phyloP scores from a whole-genome alignment of 2,888 invertebrate genomes.

The Xestia sexstrigata region DNA sequence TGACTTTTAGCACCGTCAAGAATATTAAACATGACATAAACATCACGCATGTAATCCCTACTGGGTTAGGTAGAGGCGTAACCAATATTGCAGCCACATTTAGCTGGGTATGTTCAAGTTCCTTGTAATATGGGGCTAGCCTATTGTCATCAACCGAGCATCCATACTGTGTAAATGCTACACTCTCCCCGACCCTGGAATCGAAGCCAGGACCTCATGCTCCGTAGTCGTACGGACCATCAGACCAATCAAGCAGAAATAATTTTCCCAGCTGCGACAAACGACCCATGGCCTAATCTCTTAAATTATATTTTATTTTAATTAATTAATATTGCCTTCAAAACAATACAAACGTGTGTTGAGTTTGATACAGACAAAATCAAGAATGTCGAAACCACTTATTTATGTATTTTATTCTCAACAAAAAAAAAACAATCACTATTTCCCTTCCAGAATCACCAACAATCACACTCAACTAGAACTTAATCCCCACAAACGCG shows the following conservation, averaged over 20 bases:
- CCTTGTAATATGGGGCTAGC: neutral
- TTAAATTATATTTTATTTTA: neutral
- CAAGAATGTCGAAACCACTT: too few species aligned
- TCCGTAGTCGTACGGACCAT: neutral
- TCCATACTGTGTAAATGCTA: neutral
- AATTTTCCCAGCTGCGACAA: neutral
- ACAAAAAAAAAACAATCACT: neutral
- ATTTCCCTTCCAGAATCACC: neutral
- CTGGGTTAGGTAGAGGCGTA: neutral
- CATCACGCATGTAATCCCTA: neutral
- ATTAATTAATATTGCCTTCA: neutral
- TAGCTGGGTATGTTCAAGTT: neutral
- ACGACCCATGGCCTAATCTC: neutral
- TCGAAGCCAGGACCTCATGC: neutral
- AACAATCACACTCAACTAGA: neutral
- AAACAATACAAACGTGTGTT: neutral
- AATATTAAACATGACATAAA: neutral
- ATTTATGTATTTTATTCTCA: neutral
- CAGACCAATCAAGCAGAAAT: neutral
- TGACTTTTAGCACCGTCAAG: too few species aligned
- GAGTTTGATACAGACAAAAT: neutral
- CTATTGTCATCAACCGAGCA: neutral
- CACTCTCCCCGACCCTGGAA: neutral
- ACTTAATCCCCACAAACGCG: conserved; percentile 8
- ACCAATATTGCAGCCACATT: neutral